phyloP scores from a whole-genome alignment of 2,113 vertebrate genomes.

The Mormoops blainvillei region DNA sequence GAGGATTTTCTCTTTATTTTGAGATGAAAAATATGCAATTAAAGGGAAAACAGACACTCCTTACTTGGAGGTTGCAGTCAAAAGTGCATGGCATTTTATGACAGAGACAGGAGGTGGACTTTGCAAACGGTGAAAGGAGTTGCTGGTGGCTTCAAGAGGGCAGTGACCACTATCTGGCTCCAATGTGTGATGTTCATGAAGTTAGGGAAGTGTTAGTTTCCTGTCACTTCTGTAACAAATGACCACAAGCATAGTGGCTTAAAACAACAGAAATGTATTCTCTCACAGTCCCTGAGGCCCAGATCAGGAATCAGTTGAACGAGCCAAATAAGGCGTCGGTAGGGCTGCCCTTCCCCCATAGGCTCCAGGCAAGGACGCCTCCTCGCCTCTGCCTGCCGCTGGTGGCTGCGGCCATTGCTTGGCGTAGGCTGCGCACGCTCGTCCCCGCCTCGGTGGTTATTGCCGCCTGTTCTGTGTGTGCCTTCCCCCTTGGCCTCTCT shows the following conservation, averaged over 20 bases:
- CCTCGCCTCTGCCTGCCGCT: not conserved
- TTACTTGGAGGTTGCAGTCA: not conserved
- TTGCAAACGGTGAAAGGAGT: not conserved
- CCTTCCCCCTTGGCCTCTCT: not conserved
- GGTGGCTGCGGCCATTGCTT: not conserved
- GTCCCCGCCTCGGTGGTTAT: no score
- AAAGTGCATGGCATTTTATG: not conserved
- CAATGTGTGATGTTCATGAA: not conserved
- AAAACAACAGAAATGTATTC: not conserved
- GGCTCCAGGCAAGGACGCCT: not conserved
- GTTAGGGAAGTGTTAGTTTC: not conserved
- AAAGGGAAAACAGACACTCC: not conserved
- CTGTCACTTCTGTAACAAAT: not conserved
- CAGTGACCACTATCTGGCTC: not conserved
- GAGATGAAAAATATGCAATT: not conserved
- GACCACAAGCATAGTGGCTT: not conserved
- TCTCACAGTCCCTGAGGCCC: not conserved
- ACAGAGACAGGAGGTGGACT: not conserved
- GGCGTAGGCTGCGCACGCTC: not conserved
- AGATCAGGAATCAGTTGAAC: not conserved
- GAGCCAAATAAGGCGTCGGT: not conserved
- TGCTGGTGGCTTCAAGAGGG: not conserved
- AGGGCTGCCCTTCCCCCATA: not conserved
- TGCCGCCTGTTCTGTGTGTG: rapidly evolving
- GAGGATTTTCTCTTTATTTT: not conserved